These are phyloP conservation scores for Tupaia chinensis DNA, from an alignment of 2,113 vertebrate species.

Conservation along the genomic window DNA sequence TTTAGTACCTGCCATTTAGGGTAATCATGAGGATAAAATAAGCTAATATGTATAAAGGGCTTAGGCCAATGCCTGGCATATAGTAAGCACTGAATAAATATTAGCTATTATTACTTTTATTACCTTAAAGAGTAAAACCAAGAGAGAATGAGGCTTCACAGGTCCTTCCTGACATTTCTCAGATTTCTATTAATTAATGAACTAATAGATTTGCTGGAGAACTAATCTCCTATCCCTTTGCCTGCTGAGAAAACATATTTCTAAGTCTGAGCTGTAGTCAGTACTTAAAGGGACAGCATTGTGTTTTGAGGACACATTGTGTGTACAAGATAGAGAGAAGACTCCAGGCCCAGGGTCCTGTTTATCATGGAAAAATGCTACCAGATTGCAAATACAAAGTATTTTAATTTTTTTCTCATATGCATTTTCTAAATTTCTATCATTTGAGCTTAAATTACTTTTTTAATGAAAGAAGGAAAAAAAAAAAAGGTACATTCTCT, in stretches of 20 bases:
- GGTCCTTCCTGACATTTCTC: conserved; percentile 30
- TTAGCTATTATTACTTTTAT: conserved; percentile 59
- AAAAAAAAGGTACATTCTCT: not conserved
- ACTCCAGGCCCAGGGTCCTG: not conserved
- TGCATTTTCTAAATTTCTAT: conserved; percentile 51
- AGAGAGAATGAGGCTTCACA: not conserved
- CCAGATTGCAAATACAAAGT: conserved; percentile 28
- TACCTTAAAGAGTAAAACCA: conserved; percentile 51
- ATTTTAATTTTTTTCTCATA: conserved; percentile 51
- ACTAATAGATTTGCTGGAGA: conserved; percentile 40
- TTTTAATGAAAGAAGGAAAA: not conserved
- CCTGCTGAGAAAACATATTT: conserved; percentile 35
- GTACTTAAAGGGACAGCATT: not conserved
- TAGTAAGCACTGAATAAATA: conserved; percentile 59
- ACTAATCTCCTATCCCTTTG: conserved; percentile 25
- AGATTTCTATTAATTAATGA: conserved; percentile 67
- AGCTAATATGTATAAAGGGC: conserved; percentile 12
- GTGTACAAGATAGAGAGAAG: not conserved
- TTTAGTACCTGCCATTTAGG: not conserved
- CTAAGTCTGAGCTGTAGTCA: not conserved
- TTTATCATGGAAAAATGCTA: conserved; percentile 2
- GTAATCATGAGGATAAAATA: conserved; percentile 33
- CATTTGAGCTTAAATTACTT: conserved; percentile 53
- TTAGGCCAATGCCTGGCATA: conserved; percentile 6
- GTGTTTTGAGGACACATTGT: not conserved